Percentiles rank a stretch among this genome's conserved stretches.
Evolutionary conservation across 2,888 invertebrate species (phyloP).

Genomic region (Gerris lacustris): DNA sequence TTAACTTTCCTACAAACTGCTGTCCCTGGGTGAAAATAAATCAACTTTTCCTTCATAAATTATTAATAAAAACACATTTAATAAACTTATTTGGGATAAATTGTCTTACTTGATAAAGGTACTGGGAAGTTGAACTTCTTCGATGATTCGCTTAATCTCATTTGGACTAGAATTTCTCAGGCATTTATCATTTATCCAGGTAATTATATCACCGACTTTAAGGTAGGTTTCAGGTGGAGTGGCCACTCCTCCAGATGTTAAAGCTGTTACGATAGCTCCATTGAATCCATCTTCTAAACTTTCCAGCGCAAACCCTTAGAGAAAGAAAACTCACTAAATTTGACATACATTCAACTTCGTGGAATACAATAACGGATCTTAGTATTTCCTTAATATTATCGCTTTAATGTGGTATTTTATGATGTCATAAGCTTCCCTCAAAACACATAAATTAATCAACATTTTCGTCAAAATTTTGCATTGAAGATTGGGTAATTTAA

Average conservation of each 20-base stretch:
- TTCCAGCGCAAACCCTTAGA: conserved; percentile 45
- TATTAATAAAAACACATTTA: too few relatives aligned
- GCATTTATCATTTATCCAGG: conserved; percentile 35
- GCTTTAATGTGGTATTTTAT: too few relatives aligned
- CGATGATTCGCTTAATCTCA: conserved; percentile 5
- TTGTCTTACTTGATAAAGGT: not conserved
- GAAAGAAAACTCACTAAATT: conserved; percentile 5
- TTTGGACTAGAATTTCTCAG: not conserved
- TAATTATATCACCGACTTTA: conserved; percentile 43
- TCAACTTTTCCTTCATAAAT: too few relatives aligned
- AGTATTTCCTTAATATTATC: too few relatives aligned
- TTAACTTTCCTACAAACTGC: too few relatives aligned
- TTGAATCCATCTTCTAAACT: conserved; percentile 45
- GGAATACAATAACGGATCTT: too few relatives aligned
- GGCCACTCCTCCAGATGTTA: conserved; percentile 46
- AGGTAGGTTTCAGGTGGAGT: conserved; percentile 27
- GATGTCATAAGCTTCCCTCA: too few relatives aligned
- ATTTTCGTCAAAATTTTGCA: too few relatives aligned
- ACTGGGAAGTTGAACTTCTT: not conserved
- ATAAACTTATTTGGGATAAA: not conserved
- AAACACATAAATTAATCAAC: too few relatives aligned
- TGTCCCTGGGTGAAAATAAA: too few relatives aligned
- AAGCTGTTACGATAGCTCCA: conserved; percentile 41
- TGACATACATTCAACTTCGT: too few relatives aligned
- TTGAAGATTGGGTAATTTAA: too few relatives aligned